These are phyloP conservation scores for Ptilonorhynchus violaceus DNA, from an alignment of 2,113 vertebrate genomes.

Conservation along the genomic window DNA sequence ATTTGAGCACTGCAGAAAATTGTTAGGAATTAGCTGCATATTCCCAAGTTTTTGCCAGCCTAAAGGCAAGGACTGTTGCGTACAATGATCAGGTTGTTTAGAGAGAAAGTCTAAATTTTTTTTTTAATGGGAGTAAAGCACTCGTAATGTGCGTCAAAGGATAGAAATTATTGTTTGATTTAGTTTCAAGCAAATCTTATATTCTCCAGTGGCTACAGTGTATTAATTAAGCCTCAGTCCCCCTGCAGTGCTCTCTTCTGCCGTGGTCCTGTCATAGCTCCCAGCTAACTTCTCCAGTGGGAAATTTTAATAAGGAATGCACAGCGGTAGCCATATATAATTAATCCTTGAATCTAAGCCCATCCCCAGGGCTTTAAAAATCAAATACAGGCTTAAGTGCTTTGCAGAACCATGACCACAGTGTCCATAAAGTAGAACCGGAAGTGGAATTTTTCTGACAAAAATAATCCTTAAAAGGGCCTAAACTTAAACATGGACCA, in stretches of 20 bases:
- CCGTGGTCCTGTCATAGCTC: neutral
- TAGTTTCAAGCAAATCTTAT: neutral
- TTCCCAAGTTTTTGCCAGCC: neutral
- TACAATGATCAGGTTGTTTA: neutral
- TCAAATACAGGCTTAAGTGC: neutral
- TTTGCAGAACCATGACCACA: neutral
- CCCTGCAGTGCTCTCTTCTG: neutral
- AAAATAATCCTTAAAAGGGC: neutral
- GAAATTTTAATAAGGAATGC: neutral
- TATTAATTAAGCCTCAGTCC: neutral
- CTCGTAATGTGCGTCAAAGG: neutral
- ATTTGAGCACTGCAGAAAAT: neutral
- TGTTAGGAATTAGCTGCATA: neutral
- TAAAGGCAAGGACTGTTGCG: neutral
- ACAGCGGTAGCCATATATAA: neutral
- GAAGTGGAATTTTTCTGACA: neutral
- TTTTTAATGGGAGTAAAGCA: neutral
- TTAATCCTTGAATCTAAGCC: neutral
- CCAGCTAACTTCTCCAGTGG: neutral
- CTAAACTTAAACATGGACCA: neutral
- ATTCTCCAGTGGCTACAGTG: neutral
- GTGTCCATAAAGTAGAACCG: neutral
- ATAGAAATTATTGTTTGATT: neutral
- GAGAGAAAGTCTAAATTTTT: neutral
- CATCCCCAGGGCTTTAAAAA: neutral